Base-by-base conservation (phyloP, 2,113 vertebrate genomes). In the Scytalopus superciliaris region DNA sequence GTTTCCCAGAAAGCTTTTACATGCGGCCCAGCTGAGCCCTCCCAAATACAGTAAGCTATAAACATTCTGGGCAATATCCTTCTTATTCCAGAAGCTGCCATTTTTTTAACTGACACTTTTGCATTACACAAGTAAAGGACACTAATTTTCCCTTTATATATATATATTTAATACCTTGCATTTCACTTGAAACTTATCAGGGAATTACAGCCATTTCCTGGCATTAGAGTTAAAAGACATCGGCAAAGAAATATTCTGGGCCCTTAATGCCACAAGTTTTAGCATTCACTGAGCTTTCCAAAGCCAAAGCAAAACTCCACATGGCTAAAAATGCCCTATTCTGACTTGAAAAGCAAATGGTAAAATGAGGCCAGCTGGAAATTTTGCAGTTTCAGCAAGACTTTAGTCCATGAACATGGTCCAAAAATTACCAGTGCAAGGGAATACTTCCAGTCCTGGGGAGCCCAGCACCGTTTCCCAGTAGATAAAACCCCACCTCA, bases 1-100 rank as follows among this genome's bases (percentile, higher is more conserved):
- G 0, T 78, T 94, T 90, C 79, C 87, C 93, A 90, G 83, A 92
- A 96, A 92, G 85, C 85, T 89, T 92, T 90, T 79, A 59, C 3
- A 14, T n/a, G 8, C 59, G 30, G 72, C 47, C 52, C 17, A 2
- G 35, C 6, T 24, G 37, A 83, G 42, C 63, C 55, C 68, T 77
- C 72, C 4, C 62, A 74, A 59, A 85, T 44, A 55, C 31, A 77
- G 21, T 23, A 87, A 93, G 24, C 47, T 57, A 47, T 12, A 42
- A 68, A 76, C 76, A 84, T 28, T 77, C 73, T 78, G 67, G 40
- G 44, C 37, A 92, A 45, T 7, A 16, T 1, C 33, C 0, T 16
- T 69, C 44, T 63, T 60, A 16, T 60, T 56, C 47, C 64, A 81
- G 47, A 50, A 88, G 67, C 16, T 94, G 75, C 30, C 63, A n/a